Evolutionary conservation across 92 coral and sea anemone species (phyloP).

Genomic region (Zoanthus sansibaricus): DNA sequence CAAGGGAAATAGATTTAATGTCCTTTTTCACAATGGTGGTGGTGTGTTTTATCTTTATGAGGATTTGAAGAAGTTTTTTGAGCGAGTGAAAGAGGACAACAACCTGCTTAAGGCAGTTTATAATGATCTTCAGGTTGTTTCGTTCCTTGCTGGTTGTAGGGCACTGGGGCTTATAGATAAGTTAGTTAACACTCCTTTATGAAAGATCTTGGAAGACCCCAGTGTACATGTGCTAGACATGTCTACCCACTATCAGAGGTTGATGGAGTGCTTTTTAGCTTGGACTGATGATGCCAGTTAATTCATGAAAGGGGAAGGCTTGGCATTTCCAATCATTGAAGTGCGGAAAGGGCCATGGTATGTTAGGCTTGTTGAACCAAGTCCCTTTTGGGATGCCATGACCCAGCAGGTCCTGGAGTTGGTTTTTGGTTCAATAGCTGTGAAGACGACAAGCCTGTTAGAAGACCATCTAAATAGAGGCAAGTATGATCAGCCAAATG

Average conservation of each 20-base stretch:
- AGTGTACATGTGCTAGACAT: neutral
- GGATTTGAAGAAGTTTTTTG: constrained; percentile 21
- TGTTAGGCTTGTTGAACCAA: neutral
- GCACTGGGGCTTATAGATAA: constrained; percentile 28
- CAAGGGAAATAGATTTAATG: constrained; percentile 40
- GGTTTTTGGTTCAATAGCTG: constrained; percentile 23
- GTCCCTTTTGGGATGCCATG: constrained; percentile 30
- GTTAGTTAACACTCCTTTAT: neutral
- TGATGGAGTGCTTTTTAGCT: no score
- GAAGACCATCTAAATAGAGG: no score
- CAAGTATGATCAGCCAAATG: no score
- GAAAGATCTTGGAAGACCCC: neutral
- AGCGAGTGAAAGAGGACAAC: constrained; percentile 26
- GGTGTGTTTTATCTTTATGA: constrained; percentile 23
- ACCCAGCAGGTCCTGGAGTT: constrained; percentile 23
- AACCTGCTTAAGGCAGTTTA: constrained; percentile 40
- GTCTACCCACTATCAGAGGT: no score
- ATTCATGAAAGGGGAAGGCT: no score
- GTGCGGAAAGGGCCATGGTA: no score
- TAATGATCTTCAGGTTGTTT: constrained; percentile 39
- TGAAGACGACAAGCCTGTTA: neutral
- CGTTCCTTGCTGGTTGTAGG: constrained; percentile 47
- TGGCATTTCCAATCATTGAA: no score
- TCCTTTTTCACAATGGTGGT: neutral
- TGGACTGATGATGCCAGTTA: no score